phyloP scores from a whole-genome alignment of 2,113 vertebrate species.

The Brachyhypopomus gauderio region DNA sequence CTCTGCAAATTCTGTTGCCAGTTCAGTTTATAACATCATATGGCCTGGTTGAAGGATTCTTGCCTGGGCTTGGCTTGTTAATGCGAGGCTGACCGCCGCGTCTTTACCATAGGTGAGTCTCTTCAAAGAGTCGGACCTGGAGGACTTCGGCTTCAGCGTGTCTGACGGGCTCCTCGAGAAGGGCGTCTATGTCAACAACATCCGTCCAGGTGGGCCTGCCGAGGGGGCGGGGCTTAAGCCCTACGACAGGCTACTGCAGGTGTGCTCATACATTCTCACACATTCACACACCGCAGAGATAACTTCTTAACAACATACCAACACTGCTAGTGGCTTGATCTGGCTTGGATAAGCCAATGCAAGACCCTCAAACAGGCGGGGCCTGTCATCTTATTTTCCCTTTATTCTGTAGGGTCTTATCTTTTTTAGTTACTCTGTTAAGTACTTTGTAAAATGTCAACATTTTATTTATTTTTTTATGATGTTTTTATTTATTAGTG shows the following conservation, averaged over 20 bases:
- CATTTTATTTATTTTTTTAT: no score
- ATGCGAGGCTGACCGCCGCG: not conserved
- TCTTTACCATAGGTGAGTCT: constrained; percentile 80
- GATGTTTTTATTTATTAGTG: no score
- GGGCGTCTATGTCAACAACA: constrained; percentile 95
- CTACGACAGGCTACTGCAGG: constrained; percentile 93
- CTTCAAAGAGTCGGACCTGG: constrained; percentile 87
- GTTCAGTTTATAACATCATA: not conserved
- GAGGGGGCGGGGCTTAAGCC: constrained; percentile 86
- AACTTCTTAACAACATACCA: not conserved
- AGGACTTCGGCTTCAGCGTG: constrained; percentile 98
- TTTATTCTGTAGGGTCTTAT: no score
- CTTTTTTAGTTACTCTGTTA: no score
- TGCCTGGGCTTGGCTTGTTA: not conserved
- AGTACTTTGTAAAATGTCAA: no score
- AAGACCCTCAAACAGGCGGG: not conserved
- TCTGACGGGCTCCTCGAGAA: constrained; percentile 94
- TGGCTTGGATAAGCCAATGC: constrained; percentile 5
- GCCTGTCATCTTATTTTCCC: no score
- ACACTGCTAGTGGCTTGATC: not conserved
- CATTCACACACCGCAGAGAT: not conserved
- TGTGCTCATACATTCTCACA: constrained; percentile 58
- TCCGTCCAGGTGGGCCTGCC: constrained; percentile 87
- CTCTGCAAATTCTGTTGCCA: not conserved
- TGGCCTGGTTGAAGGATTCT: not conserved